Conservation (phyloP, 1,140 invertebrate species). For the Archegozetes longisetosus region DNA sequence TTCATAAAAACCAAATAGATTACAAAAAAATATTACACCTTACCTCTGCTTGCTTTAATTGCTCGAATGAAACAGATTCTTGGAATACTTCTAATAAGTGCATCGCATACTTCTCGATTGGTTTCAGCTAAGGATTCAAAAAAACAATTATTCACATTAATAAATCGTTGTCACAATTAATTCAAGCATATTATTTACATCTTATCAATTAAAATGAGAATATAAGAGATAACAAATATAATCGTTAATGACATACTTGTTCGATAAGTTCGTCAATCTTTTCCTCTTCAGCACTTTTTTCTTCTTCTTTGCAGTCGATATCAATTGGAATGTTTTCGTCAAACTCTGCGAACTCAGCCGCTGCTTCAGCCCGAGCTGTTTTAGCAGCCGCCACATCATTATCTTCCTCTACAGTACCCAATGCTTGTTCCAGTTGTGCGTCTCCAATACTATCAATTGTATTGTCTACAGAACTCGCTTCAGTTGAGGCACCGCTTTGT, state of each 20-base stretch:
- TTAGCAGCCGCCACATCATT: conserved; percentile 77
- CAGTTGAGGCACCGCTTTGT: no score
- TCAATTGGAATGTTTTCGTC: conserved; percentile 89
- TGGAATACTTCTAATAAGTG: conserved; percentile 71
- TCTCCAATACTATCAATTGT: background rate
- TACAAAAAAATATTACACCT: conserved; percentile 15
- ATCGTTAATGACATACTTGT: conserved; percentile 48
- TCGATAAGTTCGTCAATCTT: conserved; percentile 64
- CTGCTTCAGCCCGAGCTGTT: conserved; percentile 77
- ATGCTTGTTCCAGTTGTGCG: conserved; percentile 35
- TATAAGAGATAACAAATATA: no score
- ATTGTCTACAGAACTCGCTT: conserved; percentile 35
- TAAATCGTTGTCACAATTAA: no score
- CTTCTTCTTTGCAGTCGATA: conserved; percentile 39
- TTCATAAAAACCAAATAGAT: background rate
- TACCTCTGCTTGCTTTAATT: conserved; percentile 67
- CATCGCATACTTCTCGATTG: conserved; percentile 85
- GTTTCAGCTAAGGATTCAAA: conserved; percentile 47
- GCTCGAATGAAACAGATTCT: conserved; percentile 64
- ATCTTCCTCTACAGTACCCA: conserved; percentile 85
- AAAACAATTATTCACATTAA: no score
- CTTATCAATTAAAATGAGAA: no score
- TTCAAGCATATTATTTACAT: no score
- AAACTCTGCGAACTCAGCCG: conserved; percentile 85
- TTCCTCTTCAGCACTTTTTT: conserved; percentile 54